Evolutionary conservation across 2,888 invertebrate species (phyloP), one percentile per base, ranked within the genome.

Genomic region (Eupithecia subumbrata): DNA sequence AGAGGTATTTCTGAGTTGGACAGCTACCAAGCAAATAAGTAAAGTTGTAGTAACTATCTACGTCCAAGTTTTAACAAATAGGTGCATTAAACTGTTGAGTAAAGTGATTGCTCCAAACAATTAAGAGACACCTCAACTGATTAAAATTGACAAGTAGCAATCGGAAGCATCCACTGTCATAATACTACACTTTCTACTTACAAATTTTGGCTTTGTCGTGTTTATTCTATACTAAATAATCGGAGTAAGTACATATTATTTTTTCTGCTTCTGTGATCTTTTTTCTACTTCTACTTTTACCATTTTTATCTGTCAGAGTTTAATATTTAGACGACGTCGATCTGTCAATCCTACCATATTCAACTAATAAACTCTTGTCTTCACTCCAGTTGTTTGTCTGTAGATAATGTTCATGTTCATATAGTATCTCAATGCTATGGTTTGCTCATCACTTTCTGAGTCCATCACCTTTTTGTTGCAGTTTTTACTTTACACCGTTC

Each of bases 391-490:
- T 5, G 40, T 48, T 48, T 48, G 18, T 48, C 5, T 45, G 16
- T 9, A 40, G 40, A 40, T 40, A 9, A 40, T 40, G 48, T 18
- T 7, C 7, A 5, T 18, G 18, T 64, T 64, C 64, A 34, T 34
- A 69, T 52, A 0, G 18, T 9, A n/a, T 60, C 70, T 12, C 56
- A 75, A 70, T 68, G 64, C 68, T 43, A 68, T 68, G 22, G 43
- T 43, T 25, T 68, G 68, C 43, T 68, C 68, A 43, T 25, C 40
- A 68, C 5, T 43, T 73, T 67, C 74, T 71, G 72, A 63, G 22
- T 18, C 86, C 89, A 89, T 88, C 88, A 86, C 84, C 84, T 95
- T 94, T 95, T 95, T 94, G 91, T 89, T 91, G 92, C 91, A 92
- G 90, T 92, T 93, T 92, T 92, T 92, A 92, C 89, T 88, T 87